Evolutionary conservation across 2,113 vertebrate species (phyloP).

Genomic region (Echinops telfairi): DNA sequence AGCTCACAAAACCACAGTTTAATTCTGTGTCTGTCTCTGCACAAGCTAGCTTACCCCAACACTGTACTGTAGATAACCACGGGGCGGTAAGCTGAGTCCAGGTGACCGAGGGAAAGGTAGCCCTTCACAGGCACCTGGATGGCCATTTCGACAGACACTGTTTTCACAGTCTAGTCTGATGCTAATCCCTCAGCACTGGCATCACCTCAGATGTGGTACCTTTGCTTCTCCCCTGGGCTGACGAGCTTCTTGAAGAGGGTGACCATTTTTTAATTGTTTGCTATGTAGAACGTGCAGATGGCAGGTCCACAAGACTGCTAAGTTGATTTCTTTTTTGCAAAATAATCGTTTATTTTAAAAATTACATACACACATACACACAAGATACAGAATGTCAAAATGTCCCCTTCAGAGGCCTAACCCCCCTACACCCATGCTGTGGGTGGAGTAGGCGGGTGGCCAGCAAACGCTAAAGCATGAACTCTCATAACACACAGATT

Average conservation of each 20-base stretch:
- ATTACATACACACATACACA: too few relatives aligned
- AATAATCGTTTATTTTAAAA: slow-evolving; percentile 10
- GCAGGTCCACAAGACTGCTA: too few relatives aligned
- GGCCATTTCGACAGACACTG: not conserved
- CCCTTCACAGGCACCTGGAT: not conserved
- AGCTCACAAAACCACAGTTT: not conserved
- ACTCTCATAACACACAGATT: too few relatives aligned
- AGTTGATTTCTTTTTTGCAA: not conserved
- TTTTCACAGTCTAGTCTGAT: not conserved
- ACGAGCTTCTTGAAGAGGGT: not conserved
- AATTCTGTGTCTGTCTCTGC: not conserved
- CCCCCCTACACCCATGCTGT: too few relatives aligned
- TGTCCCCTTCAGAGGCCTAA: too few relatives aligned
- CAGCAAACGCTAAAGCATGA: too few relatives aligned
- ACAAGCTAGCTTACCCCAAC: not conserved
- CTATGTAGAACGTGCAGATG: not conserved
- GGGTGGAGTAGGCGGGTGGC: too few relatives aligned
- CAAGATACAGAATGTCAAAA: too few relatives aligned
- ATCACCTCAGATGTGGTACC: not conserved
- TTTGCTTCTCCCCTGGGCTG: not conserved
- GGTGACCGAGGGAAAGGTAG: not conserved
- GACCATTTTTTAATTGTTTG: not conserved
- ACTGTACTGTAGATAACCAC: not conserved
- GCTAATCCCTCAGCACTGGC: not conserved
- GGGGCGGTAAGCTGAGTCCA: not conserved